These are phyloP conservation scores for Petrophora chlorosata DNA, from an alignment of 2,888 invertebrate species.

Conservation along the genomic window DNA sequence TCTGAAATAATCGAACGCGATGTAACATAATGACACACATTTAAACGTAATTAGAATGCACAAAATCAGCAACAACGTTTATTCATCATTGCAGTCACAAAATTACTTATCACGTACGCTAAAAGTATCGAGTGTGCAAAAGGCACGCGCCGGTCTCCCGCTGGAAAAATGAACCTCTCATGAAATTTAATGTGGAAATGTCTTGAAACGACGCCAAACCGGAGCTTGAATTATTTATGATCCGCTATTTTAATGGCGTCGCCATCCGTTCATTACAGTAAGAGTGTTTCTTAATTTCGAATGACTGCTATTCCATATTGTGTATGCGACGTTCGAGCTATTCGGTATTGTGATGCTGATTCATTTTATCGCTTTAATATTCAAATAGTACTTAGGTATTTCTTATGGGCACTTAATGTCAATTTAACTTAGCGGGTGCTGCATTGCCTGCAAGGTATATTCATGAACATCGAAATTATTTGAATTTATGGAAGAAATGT, in stretches of 20 bases:
- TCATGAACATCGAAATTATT: not conserved
- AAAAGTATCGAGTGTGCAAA: conserved; percentile 9
- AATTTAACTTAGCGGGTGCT: not conserved
- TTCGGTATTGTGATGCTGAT: conserved; percentile 14
- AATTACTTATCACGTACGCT: not conserved
- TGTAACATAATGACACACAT: no score
- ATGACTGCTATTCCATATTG: conserved; percentile 47
- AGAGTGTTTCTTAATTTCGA: conserved; percentile 77
- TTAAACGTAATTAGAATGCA: no score
- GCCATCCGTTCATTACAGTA: conserved; percentile 74
- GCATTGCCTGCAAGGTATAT: not conserved
- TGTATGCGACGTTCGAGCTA: conserved; percentile 10
- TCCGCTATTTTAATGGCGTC: conserved; percentile 79
- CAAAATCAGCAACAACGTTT: no score
- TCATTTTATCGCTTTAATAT: conserved; percentile 5
- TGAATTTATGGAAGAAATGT: no score
- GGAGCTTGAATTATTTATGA: conserved; percentile 80
- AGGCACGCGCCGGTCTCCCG: conserved; percentile 46
- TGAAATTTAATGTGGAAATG: conserved; percentile 83
- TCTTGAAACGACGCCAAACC: conserved; percentile 83
- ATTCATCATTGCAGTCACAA: not conserved
- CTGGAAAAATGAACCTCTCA: conserved; percentile 80
- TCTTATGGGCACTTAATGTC: no score
- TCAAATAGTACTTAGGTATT: no score
- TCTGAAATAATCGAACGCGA: no score